These are phyloP conservation scores for Silvanus unidentatus DNA, from an alignment of 2,888 invertebrate species.

Conservation along the genomic window DNA sequence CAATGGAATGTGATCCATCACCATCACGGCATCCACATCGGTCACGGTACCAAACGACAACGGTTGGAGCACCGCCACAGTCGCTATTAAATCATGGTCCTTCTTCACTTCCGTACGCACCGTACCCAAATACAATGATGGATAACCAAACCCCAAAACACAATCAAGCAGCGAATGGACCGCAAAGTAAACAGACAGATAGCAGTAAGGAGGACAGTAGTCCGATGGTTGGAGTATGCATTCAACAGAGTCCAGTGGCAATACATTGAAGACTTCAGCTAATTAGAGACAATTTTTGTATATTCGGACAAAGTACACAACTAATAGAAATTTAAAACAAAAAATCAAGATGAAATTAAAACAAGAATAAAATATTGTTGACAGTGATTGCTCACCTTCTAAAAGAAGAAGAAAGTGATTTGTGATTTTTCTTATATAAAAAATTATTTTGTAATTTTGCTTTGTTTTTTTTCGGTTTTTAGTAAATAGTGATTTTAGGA, in stretches of 20 bases:
- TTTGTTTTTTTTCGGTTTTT: slow-evolving; percentile 16
- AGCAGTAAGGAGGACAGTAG: slow-evolving; percentile 59
- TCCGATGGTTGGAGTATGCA: slow-evolving; percentile 84
- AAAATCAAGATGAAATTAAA: too few relatives aligned
- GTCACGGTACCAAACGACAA: slow-evolving; percentile 32
- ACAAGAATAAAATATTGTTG: too few relatives aligned
- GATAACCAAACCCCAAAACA: slow-evolving; percentile 27
- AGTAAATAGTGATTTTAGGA: too few relatives aligned
- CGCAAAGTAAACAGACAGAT: slow-evolving; percentile 16
- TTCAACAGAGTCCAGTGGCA: slow-evolving; percentile 88
- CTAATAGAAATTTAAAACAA: too few relatives aligned
- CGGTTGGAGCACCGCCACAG: slow-evolving; percentile 35
- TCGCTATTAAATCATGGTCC: slow-evolving; percentile 47
- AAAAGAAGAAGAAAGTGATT: too few relatives aligned
- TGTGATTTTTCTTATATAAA: too few relatives aligned
- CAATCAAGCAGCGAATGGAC: slow-evolving; percentile 24
- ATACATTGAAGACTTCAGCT: slow-evolving; percentile 59
- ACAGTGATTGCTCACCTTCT: too few relatives aligned
- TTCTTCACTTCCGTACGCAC: slow-evolving; percentile 40
- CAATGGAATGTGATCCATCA: slow-evolving; percentile 78
- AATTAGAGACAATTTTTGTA: not conserved
- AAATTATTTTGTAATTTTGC: slow-evolving; percentile 13
- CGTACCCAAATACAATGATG: slow-evolving; percentile 41
- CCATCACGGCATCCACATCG: slow-evolving; percentile 41
- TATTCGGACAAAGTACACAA: too few relatives aligned